These are phyloP conservation scores for Saturnia pavonia DNA, from an alignment of 2,888 invertebrate species.

Conservation along the genomic window DNA sequence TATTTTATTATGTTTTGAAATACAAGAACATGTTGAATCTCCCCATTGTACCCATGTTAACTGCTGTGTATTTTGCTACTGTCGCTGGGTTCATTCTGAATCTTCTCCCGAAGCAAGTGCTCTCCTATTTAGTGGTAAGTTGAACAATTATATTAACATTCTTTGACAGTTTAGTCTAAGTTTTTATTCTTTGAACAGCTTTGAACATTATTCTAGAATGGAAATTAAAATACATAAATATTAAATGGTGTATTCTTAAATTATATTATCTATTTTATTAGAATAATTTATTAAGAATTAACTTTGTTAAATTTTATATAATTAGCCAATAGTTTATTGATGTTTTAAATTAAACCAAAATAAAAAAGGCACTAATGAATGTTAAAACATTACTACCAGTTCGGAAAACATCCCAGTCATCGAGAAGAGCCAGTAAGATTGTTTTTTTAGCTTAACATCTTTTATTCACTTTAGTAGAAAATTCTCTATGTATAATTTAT, in stretches of 20 bases:
- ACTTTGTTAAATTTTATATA: too few relatives aligned
- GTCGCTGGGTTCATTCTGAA: conserved; percentile 52
- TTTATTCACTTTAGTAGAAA: too few relatives aligned
- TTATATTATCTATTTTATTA: not conserved
- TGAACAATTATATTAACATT: conserved; percentile 36
- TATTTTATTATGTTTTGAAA: conserved; percentile 87
- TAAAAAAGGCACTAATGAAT: too few relatives aligned
- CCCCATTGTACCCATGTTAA: conserved; percentile 46
- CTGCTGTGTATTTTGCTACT: conserved; percentile 54
- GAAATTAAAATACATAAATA: too few relatives aligned
- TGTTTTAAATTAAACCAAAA: too few relatives aligned
- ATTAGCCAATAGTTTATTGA: too few relatives aligned
- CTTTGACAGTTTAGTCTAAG: conserved; percentile 1
- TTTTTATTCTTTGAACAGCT: not conserved
- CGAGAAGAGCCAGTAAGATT: too few relatives aligned
- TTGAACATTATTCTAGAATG: not conserved
- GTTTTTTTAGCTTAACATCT: too few relatives aligned
- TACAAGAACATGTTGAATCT: conserved; percentile 83
- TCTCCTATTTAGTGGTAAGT: conserved; percentile 86
- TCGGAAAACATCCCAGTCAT: too few relatives aligned
- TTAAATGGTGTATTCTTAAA: too few relatives aligned
- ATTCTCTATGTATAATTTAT: too few relatives aligned
- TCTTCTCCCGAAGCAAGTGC: conserved; percentile 67
- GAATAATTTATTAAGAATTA: not conserved
- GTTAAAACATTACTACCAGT: too few relatives aligned